phyloP scores from a whole-genome alignment of 2,888 invertebrate species.

The Lycaena phlaeas region DNA sequence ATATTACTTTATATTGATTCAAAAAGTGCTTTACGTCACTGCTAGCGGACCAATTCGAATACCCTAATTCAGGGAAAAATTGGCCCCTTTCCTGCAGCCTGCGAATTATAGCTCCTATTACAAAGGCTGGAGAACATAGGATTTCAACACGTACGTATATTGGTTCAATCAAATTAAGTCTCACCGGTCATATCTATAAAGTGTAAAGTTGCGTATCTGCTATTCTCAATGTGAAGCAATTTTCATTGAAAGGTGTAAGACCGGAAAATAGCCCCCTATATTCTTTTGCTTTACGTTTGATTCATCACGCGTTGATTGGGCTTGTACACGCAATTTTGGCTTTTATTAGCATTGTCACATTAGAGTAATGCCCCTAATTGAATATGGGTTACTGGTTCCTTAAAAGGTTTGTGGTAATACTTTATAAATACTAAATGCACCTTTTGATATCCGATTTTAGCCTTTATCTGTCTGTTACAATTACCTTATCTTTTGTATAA shows the following conservation, averaged over 20 bases:
- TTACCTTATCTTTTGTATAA: too few species aligned
- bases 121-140: conserved; percentile 21
- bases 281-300: conserved; percentile 18
- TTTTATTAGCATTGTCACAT: conserved; percentile 15
- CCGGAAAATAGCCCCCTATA: conserved; percentile 18
- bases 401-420: not conserved
- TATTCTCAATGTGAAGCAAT: conserved; percentile 12
- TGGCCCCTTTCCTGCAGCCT: conserved; percentile 25
- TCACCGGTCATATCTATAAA: not conserved
- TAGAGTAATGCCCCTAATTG: not conserved
- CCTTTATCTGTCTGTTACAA: too few species aligned
- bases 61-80: conserved; percentile 22
- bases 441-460: too few species aligned
- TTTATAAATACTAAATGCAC: not conserved
- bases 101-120: conserved; percentile 26
- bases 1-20: too few species aligned
- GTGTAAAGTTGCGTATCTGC: conserved; percentile 6
- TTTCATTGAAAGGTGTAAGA: conserved; percentile 16
- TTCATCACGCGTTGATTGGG: conserved; percentile 21
- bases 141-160: conserved; percentile 27
- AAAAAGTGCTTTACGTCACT: not conserved
- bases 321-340: conserved; percentile 15
- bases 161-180: conserved; percentile 15
- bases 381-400: not conserved
- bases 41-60: conserved; percentile 17